Evolutionary conservation across 2,797 vertebrate genomes (phyloP), one percentile per base, ranked within the genome.

Genomic region (Cuniculus paca): DNA sequence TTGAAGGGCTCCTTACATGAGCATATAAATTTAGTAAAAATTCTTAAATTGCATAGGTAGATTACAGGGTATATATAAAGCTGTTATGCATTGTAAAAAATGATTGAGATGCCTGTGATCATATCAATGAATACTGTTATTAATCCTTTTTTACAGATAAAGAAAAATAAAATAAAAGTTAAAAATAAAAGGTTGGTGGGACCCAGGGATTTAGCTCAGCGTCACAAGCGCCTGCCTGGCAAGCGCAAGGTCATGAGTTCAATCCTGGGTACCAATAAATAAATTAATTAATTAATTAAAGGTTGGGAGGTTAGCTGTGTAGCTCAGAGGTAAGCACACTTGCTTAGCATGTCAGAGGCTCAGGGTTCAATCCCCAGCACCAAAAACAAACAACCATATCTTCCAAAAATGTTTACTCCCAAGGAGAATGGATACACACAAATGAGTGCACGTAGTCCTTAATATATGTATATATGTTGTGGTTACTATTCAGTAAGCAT

Each of bases 181-280:
- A 94, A 93, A 95, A 89, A 91, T 77, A 36, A 79, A 92, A 68
- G 11, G 16, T 45, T 36, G 5, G 58, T n/a, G n/a, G n/a, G n/a
- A n/a, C n/a, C n/a, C n/a, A n/a, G n/a, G n/a, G n/a, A n/a, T n/a
- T n/a, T n/a, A n/a, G n/a, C n/a, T n/a, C n/a, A n/a, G n/a, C n/a
- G n/a, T n/a, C n/a, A n/a, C n/a, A n/a, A n/a, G n/a, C n/a, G n/a
- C n/a, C n/a, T n/a, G n/a, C n/a, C n/a, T n/a, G n/a, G n/a, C n/a
- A n/a, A n/a, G n/a, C n/a, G n/a, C n/a, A n/a, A n/a, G n/a, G n/a
- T n/a, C n/a, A n/a, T n/a, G n/a, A n/a, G n/a, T n/a, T n/a, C n/a
- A n/a, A n/a, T n/a, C n/a, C n/a, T n/a, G n/a, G n/a, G n/a, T n/a
- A n/a, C n/a, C n/a, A n/a, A n/a, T n/a, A n/a, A n/a, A n/a, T n/a